Percentiles rank a stretch among this genome's conserved stretches.
Conservation (phyloP, 2,113 vertebrate species). For the Rhynchomys soricoides region DNA sequence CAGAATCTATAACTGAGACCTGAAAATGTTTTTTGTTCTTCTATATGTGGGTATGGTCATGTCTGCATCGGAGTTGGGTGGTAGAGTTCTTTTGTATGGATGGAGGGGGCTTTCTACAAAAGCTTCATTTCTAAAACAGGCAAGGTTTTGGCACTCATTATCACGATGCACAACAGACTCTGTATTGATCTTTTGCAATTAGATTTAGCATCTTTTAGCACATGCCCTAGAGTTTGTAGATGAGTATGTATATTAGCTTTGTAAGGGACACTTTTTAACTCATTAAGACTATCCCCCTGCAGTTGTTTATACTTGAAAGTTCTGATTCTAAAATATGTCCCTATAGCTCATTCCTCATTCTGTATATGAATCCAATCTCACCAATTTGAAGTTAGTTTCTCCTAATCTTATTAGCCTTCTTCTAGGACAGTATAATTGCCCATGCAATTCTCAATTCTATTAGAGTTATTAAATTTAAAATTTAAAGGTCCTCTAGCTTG, state of each 20-base stretch:
- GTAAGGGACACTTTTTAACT: neutral
- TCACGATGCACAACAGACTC: neutral
- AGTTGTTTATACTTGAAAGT: rapidly evolving
- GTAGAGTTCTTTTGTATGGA: too few relatives aligned
- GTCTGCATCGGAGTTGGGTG: neutral
- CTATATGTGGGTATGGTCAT: neutral
- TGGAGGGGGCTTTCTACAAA: neutral
- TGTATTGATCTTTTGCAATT: neutral
- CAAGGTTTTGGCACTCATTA: rapidly evolving
- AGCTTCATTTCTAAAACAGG: neutral
- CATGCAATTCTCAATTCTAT: neutral
- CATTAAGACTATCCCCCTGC: neutral
- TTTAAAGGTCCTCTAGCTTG: neutral
- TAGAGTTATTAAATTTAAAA: neutral
- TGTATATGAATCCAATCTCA: neutral
- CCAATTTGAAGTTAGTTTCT: neutral
- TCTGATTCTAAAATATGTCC: neutral
- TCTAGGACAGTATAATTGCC: neutral
- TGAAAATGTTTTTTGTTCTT: neutral
- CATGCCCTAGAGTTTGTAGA: neutral
- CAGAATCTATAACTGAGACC: neutral
- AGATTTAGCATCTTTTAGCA: neutral
- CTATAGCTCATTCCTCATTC: neutral
- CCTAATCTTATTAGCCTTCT: neutral
- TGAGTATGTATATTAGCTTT: neutral